Conservation (phyloP, 2,888 invertebrate species). For the Tipula helvola region DNA sequence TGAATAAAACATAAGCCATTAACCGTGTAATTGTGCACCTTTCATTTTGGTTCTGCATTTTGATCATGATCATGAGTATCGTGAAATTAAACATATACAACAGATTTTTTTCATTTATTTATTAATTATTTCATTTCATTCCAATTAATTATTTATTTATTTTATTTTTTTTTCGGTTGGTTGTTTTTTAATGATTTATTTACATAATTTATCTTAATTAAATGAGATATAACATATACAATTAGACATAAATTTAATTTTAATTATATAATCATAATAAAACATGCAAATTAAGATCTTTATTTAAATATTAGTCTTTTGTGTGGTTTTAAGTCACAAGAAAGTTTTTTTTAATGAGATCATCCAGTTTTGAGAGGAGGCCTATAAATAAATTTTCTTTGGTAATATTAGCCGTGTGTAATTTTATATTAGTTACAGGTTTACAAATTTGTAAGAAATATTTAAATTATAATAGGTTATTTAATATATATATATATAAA, state of each 20-base stretch:
- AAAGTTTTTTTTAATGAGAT: background rate
- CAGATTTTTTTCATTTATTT: background rate
- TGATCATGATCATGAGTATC: background rate
- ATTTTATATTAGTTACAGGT: background rate
- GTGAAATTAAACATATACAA: background rate
- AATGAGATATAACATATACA: background rate
- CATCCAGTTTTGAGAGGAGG: background rate
- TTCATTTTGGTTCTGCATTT: background rate
- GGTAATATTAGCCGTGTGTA: background rate
- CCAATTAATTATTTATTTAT: background rate
- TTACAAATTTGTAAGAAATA: background rate
- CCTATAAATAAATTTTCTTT: background rate
- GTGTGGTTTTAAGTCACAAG: background rate
- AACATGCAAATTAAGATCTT: background rate
- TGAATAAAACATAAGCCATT: background rate
- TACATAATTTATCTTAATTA: background rate
- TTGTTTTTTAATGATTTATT: background rate
- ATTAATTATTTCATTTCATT: background rate
- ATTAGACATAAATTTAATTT: background rate
- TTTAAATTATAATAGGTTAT: background rate
- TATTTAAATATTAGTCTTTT: background rate
- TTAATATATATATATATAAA: background rate
- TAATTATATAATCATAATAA: background rate
- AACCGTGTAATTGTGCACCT: background rate
- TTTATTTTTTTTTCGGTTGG: background rate